Evolutionary conservation across 1,140 invertebrate species (phyloP), one percentile per base, ranked within the genome.

Genomic region (Cepaea nemoralis): DNA sequence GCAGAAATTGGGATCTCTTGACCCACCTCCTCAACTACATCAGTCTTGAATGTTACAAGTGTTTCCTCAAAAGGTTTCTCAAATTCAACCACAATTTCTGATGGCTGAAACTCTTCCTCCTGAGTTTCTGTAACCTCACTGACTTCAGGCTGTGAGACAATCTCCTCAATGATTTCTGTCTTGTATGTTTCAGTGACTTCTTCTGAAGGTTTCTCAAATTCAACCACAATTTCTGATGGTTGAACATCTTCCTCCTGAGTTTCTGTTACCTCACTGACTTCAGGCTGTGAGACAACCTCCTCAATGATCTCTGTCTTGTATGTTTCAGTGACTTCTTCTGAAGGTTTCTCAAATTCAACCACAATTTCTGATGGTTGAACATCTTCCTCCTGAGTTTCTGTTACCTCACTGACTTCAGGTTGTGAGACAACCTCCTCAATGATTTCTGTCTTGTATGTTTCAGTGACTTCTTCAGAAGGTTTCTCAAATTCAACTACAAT

Each of bases 61-160:
- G 67, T 66, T 77, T 82, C 73, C 63, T 76, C 71, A 31, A 69
- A 42, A 59, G 83, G 75, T 77, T 84, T 81, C 27, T 37, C 80
- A 69, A 84, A 50, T 42, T 84, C 85, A 42, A 76, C 71, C 33
- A 77, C 33, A 3, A 87, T 85, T 82, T 88, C 86, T 69, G 85
- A 77, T n/a, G 82, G 82, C 37, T 77, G 77, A 31, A 80, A 81
- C 16, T 87, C 86, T 48, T 77, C 75, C 22, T 82, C 35, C 33
- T 35, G n/a, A 67, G 86, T 84, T 81, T 83, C 80, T 55, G 80
- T 75, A 45, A 87, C 66, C n/a, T 79, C 75, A 12, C 27, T 69
- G n/a, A 84, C 75, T 22, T 85, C 82, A 35, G 84, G 81, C 33
- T 84, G 73, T 27, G 81, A 78, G n/a, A 31, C 37, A n/a, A 42